A percentile compares a stretch with the other conserved stretches of the same genome.
These are phyloP conservation scores for Gisinianus flammeolus DNA, from an alignment of 2,888 invertebrate species.

Conservation along the genomic window DNA sequence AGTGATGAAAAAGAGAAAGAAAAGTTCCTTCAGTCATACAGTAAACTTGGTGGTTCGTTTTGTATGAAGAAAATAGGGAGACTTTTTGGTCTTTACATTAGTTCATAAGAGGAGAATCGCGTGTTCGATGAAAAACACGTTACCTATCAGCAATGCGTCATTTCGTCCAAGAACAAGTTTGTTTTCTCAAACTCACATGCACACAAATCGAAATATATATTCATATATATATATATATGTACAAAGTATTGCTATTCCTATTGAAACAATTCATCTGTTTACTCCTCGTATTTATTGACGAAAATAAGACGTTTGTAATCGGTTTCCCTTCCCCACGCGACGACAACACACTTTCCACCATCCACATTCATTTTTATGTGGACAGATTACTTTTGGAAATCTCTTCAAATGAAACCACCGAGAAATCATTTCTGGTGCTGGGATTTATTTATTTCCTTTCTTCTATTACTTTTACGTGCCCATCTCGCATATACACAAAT, in stretches of 20 bases:
- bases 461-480: no score
- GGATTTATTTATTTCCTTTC: no score
- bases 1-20: not conserved
- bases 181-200: conserved; percentile 2
- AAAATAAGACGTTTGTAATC: not conserved
- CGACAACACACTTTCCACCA: not conserved
- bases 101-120: conserved; percentile 46
- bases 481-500: not conserved
- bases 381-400: not conserved
- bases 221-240: no score
- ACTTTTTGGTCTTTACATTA: conserved; percentile 22
- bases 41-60: no score
- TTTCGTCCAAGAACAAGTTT: conserved; percentile 35
- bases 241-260: not conserved
- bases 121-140: conserved; percentile 47
- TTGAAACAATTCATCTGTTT: not conserved
- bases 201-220: no score
- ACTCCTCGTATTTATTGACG: not conserved
- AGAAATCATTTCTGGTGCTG: no score
- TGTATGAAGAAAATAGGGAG: no score
- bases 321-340: not conserved
- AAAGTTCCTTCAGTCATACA: not conserved
- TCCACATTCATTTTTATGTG: not conserved
- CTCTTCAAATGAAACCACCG: not conserved
- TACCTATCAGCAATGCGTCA: conserved; percentile 53